Conservation (phyloP, 2,797 vertebrate species). For the Telmatherina bonti region DNA sequence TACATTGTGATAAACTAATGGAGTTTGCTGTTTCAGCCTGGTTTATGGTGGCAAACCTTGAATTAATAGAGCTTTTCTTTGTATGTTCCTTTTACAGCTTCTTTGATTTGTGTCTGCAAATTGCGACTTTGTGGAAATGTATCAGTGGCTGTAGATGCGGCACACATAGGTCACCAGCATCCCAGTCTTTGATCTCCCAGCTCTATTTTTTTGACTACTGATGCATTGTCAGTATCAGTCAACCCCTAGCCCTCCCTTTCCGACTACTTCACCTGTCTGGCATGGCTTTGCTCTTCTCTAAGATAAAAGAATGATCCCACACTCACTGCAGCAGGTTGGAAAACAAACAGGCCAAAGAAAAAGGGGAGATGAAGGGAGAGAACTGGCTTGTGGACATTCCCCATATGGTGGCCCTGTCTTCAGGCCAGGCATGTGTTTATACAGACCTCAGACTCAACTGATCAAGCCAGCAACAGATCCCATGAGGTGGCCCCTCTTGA, state of each 20-base stretch:
- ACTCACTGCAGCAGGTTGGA: conserved; percentile 77
- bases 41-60: neutral
- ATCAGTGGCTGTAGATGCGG: conserved; percentile 21
- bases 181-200: conserved; percentile 54
- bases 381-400: conserved; percentile 70
- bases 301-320: conserved; percentile 77
- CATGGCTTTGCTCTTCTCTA: conserved; percentile 51
- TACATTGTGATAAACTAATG: neutral
- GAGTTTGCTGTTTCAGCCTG: neutral
- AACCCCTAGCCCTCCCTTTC: conserved; percentile 40
- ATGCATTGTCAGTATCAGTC: conserved; percentile 45
- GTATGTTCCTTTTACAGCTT: neutral
- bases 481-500: conserved; percentile 54
- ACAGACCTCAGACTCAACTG: conserved; percentile 71
- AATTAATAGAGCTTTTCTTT: neutral
- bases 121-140: conserved; percentile 2
- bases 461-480: conserved; percentile 61
- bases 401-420: conserved; percentile 76
- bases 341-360: conserved; percentile 79
- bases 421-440: conserved; percentile 69
- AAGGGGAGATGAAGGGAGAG: conserved; percentile 68
- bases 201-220: conserved; percentile 28
- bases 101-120: conserved; percentile 1
- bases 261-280: conserved; percentile 74
- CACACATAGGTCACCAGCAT: conserved; percentile 26